Evolutionary conservation across 2,113 vertebrate species (phyloP).

Genomic region (Neotoma lepida): DNA sequence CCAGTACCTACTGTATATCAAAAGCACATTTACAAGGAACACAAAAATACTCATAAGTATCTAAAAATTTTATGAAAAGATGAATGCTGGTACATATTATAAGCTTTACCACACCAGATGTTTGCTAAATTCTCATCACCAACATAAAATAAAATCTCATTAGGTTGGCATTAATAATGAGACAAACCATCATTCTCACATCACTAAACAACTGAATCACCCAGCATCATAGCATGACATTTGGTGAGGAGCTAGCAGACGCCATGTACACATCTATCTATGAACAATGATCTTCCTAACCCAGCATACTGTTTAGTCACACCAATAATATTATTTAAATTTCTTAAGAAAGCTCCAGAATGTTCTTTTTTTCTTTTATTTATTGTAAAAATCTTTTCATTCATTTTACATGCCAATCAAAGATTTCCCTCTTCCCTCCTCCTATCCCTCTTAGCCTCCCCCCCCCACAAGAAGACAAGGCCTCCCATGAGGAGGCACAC

Average conservation of each 20-base stretch:
- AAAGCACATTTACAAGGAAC: background rate
- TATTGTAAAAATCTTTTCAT: too few relatives aligned
- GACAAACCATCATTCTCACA: background rate
- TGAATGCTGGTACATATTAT: background rate
- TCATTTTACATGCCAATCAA: too few relatives aligned
- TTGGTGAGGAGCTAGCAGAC: background rate
- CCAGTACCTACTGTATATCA: background rate
- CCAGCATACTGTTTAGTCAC: background rate
- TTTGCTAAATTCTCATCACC: slow-evolving; percentile 15
- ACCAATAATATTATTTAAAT: slow-evolving; percentile 33
- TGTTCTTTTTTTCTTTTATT: too few relatives aligned
- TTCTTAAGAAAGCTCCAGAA: slow-evolving; percentile 26
- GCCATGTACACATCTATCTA: background rate
- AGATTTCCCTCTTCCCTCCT: too few relatives aligned
- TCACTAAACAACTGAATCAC: background rate
- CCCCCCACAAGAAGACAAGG: too few relatives aligned
- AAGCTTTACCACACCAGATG: background rate
- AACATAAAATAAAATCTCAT: slow-evolving; percentile 19
- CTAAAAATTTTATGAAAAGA: background rate
- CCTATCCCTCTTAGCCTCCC: too few relatives aligned
- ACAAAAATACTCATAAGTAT: background rate
- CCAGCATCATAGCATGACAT: background rate
- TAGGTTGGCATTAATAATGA: slow-evolving; percentile 11
- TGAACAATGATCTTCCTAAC: background rate
- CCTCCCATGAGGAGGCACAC: too few relatives aligned